A percentile compares a stretch with the other conserved stretches of the same genome.
Evolutionary conservation across 2,888 invertebrate species (phyloP).

Genomic region (Neoitamus cyanurus): DNA sequence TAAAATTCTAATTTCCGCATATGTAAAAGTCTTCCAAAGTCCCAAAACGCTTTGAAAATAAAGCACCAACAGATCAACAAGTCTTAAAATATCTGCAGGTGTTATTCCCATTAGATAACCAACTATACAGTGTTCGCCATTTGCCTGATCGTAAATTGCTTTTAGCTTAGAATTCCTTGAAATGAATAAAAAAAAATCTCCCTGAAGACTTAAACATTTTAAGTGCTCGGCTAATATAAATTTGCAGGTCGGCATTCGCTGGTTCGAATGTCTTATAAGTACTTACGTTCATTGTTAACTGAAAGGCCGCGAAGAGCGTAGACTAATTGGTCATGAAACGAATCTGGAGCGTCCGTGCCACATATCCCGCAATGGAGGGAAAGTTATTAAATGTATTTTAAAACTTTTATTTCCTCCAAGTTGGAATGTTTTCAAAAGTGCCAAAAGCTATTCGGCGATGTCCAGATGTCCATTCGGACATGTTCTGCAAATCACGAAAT

Average conservation of each 20-base stretch:
- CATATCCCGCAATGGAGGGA: neutral
- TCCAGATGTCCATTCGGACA: neutral
- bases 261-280: neutral
- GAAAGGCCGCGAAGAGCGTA: neutral
- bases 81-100: too few relatives aligned
- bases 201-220: too few relatives aligned
- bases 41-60: too few relatives aligned
- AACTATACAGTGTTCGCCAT: too few relatives aligned
- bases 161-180: too few relatives aligned
- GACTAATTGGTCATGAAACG: neutral
- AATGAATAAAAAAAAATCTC: too few relatives aligned
- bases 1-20: too few relatives aligned
- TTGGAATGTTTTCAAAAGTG: neutral
- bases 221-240: too few relatives aligned
- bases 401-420: neutral
- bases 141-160: too few relatives aligned
- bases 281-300: neutral
- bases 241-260: neutral
- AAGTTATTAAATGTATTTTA: neutral
- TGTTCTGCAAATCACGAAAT: conserved; percentile 1
- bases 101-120: too few relatives aligned
- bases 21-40: too few relatives aligned
- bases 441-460: neutral
- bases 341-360: neutral
- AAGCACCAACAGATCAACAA: too few relatives aligned